Base-by-base conservation (phyloP, 2,888 invertebrate genomes). In the Pachymerium ferrugineum region DNA sequence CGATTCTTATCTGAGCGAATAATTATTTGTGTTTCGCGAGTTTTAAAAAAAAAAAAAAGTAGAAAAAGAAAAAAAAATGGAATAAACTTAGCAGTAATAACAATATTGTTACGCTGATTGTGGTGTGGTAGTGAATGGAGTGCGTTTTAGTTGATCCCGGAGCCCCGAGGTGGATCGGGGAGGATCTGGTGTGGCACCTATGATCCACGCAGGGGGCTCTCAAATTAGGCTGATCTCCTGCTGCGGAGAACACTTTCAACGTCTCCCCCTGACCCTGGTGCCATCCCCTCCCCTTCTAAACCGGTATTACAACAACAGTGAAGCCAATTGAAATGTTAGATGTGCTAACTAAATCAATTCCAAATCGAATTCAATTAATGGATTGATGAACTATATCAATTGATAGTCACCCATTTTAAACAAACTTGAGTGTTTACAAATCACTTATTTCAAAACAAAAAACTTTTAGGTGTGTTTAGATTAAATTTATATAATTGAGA, bases 201-300 rank as follows among this genome's bases (percentile, higher is more conserved):
- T 22, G 47, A 54, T 54, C 1, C 47, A 54, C 6, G 47, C 47
- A 54, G 47, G 47, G 47, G 47, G 47, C 47, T 54, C 47, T 54
- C 47, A 54, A 54, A 54, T 54, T 54, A 54, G 47, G 47, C 47
- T 54, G 19, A 54, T 54, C 47, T 54, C 47, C 47, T 54, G 47
- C 47, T 54, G 47, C 16, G 47, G 19, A 54, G 47, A 54, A 54
- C 47, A 54, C 47, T 54, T 22, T 54, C n/a, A 54, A 19, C 47
- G 47, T 16, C 47, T 54, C 47, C 47, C 47, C 47, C 47, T 54
- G 47, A 54, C 47, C 47, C 47, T 54, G 47, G 10, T 54, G 47
- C 47, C 47, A 19, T 54, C 47, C 47, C 47, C 22, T 3, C 19
- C 47, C 47, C 19, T 19, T n/a, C 47, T 54, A 54, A 54, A 54